These are phyloP conservation scores for Bubo scandiacus DNA, from an alignment of 2,113 vertebrate species.

Conservation along the genomic window DNA sequence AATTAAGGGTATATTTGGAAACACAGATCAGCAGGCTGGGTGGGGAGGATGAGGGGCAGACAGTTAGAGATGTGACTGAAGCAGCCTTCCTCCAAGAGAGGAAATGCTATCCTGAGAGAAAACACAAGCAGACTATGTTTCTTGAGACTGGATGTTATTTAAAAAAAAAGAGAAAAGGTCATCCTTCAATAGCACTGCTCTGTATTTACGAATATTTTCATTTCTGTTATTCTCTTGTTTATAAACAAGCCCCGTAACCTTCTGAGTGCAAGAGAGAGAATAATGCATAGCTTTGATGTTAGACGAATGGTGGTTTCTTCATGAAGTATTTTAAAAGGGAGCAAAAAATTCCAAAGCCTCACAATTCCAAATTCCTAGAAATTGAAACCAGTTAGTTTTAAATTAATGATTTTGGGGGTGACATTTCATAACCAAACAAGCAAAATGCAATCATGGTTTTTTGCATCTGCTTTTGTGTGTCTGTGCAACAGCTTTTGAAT, in stretches of 20 bases:
- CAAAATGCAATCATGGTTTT: not conserved
- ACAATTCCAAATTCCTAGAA: not conserved
- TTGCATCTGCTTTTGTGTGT: not conserved
- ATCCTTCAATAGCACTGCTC: not conserved
- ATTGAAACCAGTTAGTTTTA: not conserved
- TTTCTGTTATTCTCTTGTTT: not conserved
- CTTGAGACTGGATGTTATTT: not conserved
- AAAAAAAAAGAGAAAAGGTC: not conserved
- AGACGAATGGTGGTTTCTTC: not conserved
- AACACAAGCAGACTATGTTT: not conserved
- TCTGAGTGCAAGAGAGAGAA: not conserved
- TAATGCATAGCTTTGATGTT: not conserved
- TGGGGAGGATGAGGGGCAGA: conserved; percentile 20
- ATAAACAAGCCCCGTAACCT: not conserved
- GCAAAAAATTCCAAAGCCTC: not conserved
- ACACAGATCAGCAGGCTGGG: not conserved
- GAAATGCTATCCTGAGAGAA: conserved; percentile 45
- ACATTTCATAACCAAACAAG: not conserved
- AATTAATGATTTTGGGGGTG: not conserved
- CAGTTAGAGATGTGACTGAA: conserved; percentile 20
- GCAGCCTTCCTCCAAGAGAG: conserved; percentile 27
- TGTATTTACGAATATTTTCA: not conserved
- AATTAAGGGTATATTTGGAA: conserved; percentile 41
- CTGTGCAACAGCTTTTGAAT: not conserved
- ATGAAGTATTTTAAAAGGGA: not conserved